A percentile compares a stretch with the other conserved stretches of the same genome.
Evolutionary conservation across 2,888 invertebrate genomes (phyloP).

Genomic region (Cataglyphis rosenhaueri): DNA sequence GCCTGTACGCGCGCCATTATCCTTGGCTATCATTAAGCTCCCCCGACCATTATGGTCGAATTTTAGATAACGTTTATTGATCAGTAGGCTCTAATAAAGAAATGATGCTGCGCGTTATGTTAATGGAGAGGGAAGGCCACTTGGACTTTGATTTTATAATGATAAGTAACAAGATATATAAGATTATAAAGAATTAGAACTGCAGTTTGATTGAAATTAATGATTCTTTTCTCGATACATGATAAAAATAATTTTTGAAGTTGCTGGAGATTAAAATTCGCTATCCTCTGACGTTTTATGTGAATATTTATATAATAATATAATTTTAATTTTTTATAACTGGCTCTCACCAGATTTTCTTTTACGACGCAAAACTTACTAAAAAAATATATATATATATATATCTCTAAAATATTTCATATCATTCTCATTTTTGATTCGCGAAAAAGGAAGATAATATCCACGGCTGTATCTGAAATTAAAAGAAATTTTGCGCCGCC

Average conservation of each 20-base stretch:
- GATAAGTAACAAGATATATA: constrained; percentile 2
- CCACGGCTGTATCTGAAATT: constrained; percentile 15
- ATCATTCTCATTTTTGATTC: background rate
- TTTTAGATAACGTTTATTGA: constrained; percentile 34
- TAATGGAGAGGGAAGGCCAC: constrained; percentile 16
- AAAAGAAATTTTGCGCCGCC: background rate
- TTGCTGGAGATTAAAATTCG: background rate
- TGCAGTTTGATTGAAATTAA: background rate
- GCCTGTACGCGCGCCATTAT: constrained; percentile 32
- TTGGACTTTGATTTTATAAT: background rate
- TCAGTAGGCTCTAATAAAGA: constrained; percentile 37
- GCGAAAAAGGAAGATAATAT: background rate
- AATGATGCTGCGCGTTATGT: constrained; percentile 22
- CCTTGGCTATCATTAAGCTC: constrained; percentile 23
- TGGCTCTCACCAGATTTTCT: background rate
- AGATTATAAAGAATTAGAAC: constrained; percentile 13
- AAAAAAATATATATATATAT: background rate
- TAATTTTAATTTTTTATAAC: background rate
- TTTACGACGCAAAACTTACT: background rate
- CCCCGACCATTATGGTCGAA: constrained; percentile 8
- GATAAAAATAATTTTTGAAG: background rate
- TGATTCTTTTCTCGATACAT: background rate
- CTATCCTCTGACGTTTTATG: background rate
- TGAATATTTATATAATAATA: background rate
- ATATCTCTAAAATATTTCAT: background rate